These are phyloP conservation scores for Lasioglossum baleicum DNA, from an alignment of 1,140 invertebrate genomes.

Conservation along the genomic window DNA sequence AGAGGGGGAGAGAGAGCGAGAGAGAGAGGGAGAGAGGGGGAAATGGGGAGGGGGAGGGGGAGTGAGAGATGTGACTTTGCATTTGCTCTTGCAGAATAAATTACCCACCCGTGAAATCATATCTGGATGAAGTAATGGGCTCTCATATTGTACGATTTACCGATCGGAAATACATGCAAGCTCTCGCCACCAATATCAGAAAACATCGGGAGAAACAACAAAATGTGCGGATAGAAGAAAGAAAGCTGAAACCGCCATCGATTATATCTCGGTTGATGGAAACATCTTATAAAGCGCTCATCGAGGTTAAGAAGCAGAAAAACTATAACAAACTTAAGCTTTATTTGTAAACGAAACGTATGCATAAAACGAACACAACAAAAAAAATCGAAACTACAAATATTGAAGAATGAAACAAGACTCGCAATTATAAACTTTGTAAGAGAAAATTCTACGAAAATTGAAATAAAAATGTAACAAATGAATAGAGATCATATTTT, in stretches of 20 bases:
- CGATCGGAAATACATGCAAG: conserved; percentile 46
- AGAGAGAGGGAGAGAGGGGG: too few relatives aligned
- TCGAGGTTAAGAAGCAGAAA: neutral
- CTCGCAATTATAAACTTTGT: neutral
- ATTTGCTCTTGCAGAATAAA: conserved; percentile 29
- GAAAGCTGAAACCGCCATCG: conserved; percentile 15
- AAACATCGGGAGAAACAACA: conserved; percentile 25
- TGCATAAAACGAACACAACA: neutral
- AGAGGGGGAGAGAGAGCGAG: too few relatives aligned
- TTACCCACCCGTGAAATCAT: conserved; percentile 38
- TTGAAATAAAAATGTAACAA: too few relatives aligned
- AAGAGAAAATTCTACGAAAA: neutral
- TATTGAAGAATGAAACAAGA: neutral
- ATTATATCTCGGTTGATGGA: conserved; percentile 21
- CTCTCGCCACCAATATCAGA: conserved; percentile 4
- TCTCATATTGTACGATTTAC: conserved; percentile 44
- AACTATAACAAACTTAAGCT: neutral
- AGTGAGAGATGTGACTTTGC: too few relatives aligned
- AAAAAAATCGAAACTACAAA: too few relatives aligned
- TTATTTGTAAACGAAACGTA: neutral
- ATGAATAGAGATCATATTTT: too few relatives aligned
- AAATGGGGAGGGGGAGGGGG: too few relatives aligned
- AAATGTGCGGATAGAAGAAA: conserved; percentile 35
- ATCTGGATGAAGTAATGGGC: conserved; percentile 37
- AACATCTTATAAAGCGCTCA: neutral